Conservation (phyloP, 2,888 invertebrate genomes). For the Drosophila nr. perissopoda region DNA sequence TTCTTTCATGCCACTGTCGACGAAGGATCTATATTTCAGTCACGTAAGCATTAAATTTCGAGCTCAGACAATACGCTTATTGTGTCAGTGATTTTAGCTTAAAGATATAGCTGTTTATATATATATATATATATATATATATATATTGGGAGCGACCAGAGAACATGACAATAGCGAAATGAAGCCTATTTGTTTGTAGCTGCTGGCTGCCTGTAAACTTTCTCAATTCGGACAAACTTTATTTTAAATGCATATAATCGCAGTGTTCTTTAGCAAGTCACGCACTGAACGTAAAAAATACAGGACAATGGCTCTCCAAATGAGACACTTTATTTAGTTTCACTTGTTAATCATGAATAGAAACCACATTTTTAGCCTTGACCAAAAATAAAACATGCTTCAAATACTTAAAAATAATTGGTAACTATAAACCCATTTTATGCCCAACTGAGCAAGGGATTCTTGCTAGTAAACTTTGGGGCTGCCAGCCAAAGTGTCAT, state of each 20-base stretch:
- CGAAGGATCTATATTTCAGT: slow-evolving; percentile 51
- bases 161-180: slow-evolving; percentile 65
- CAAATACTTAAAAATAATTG: slow-evolving; percentile 49
- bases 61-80: slow-evolving; percentile 63
- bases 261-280: slow-evolving; percentile 22
- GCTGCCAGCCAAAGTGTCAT: slow-evolving; percentile 37
- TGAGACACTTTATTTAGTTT: slow-evolving; percentile 42
- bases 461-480: slow-evolving; percentile 16
- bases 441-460: slow-evolving; percentile 38
- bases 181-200: slow-evolving; percentile 64
- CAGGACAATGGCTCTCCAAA: slow-evolving; percentile 11
- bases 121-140: slow-evolving; percentile 2
- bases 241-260: slow-evolving; percentile 52
- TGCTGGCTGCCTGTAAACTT: slow-evolving; percentile 33
- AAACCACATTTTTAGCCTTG: slow-evolving; percentile 32
- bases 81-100: slow-evolving; percentile 68
- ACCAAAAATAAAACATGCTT: slow-evolving; percentile 41
- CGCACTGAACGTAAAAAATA: background rate
- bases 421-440: slow-evolving; percentile 59
- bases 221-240: slow-evolving; percentile 51
- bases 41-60: slow-evolving; percentile 68
- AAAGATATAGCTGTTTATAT: slow-evolving; percentile 42
- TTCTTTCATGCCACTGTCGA: slow-evolving; percentile 9
- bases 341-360: slow-evolving; percentile 50
- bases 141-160: slow-evolving; percentile 29